Conservation (phyloP, 1,140 invertebrate genomes). For the Penaeus vannamei region DNA sequence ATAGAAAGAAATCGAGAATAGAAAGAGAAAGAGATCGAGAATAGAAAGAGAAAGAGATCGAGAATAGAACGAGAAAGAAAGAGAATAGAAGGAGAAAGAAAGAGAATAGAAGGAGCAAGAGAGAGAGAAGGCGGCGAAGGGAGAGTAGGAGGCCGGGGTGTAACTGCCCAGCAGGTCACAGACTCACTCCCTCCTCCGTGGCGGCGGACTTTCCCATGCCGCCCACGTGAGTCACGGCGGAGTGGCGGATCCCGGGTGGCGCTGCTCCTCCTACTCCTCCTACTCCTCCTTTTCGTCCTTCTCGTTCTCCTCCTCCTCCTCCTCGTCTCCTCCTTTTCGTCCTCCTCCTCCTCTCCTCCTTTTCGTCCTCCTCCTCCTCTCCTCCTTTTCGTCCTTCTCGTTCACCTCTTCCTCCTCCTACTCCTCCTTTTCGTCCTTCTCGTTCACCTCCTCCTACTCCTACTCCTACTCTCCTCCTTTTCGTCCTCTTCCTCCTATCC, state of each 20-base stretch:
- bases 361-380: not conserved
- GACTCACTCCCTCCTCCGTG: not conserved
- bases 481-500: not conserved
- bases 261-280: not conserved
- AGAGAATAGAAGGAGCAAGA: not conserved
- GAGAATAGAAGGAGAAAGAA: conserved; percentile 31
- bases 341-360: too few relatives aligned
- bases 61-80: not conserved
- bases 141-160: too few relatives aligned
- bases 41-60: conserved; percentile 3
- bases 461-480: too few relatives aligned
- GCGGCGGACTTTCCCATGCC: not conserved
- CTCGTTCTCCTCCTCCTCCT: not conserved
- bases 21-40: not conserved
- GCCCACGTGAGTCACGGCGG: not conserved
- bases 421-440: not conserved
- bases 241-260: not conserved
- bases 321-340: too few relatives aligned
- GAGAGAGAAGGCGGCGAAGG: not conserved
- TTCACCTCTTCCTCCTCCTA: not conserved
- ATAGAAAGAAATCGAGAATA: not conserved
- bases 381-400: not conserved
- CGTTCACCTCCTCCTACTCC: too few relatives aligned
- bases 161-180: not conserved
- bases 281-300: not conserved